Evolutionary conservation across 1,140 invertebrate species (phyloP).

Genomic region (Macrostomum lignano): DNA sequence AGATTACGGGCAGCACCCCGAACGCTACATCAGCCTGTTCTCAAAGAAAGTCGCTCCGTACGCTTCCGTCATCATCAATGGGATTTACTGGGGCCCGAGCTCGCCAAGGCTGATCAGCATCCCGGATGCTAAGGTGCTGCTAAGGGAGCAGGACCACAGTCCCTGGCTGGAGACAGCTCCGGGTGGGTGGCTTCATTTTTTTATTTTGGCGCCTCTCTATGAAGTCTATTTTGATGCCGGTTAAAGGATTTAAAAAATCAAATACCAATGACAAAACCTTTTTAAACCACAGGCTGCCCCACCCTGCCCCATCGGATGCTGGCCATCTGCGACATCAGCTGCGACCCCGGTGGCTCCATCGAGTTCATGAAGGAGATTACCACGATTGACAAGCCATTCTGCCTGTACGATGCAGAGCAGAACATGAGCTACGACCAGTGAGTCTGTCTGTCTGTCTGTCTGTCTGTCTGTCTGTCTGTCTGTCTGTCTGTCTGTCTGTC

Average conservation of each 20-base stretch:
- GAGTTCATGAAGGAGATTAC: constrained; percentile 99
- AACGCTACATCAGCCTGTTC: constrained; percentile 76
- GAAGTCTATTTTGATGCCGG: background rate
- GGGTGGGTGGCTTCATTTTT: constrained; percentile 9
- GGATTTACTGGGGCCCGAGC: constrained; percentile 90
- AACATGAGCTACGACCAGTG: constrained; percentile 78
- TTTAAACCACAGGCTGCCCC: constrained; percentile 36
- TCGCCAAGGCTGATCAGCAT: constrained; percentile 81
- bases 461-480: too few relatives aligned
- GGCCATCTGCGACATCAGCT: constrained; percentile 80
- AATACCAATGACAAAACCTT: background rate
- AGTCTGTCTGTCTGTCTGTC: too few relatives aligned
- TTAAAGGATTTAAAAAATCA: background rate
- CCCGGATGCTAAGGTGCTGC: constrained; percentile 74
- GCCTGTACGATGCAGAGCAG: constrained; percentile 82
- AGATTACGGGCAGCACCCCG: constrained; percentile 70
- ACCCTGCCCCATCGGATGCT: constrained; percentile 49
- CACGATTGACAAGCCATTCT: constrained; percentile 92
- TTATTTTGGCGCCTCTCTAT: too few relatives aligned
- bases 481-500: too few relatives aligned
- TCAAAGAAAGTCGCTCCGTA: constrained; percentile 88
- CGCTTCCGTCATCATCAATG: constrained; percentile 79
- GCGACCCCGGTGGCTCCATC: constrained; percentile 89
- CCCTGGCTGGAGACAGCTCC: constrained; percentile 56
- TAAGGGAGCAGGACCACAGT: constrained; percentile 47